Base-by-base conservation (phyloP, 64 coral and sea anemone genomes). In the Trachythela sp. region DNA sequence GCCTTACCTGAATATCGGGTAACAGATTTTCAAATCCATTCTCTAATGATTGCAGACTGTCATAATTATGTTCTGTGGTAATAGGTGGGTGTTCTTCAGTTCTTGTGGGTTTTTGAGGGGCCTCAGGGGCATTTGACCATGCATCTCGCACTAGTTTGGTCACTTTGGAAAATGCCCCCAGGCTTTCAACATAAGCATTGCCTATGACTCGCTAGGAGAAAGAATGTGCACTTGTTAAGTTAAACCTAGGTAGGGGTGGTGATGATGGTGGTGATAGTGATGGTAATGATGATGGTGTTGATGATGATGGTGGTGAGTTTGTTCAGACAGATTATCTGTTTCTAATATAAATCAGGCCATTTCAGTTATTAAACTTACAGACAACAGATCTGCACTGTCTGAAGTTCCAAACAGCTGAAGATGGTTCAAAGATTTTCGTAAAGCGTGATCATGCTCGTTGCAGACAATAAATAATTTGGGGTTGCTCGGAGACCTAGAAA, bases 101-200 rank as follows among this genome's bases (percentile, higher is more conserved):
- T 36, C 84, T 20, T 84, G 70, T 17, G 48, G 56, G 88, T 84
- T 90, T 77, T 84, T 40, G 24, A 51, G 77, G 33, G 35, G 59
- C 85, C 68, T 83, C 83, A 89, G 93, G 31, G 89, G 84, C 52
- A 93, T 91, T 51, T 89, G 91, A 11, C 92, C 96, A 92, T 91
- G 87, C 32, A 94, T 95, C 91, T 22, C 96, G 58, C 18, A 99
- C 91, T 85, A 92, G 88, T 20, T 89, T 92, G 4, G 96, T 99
- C 13, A 99, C 96, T 76, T 99, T 99, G 14, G 96, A 94, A 22
- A 99, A 56, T 60, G 96, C 96, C 87, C 94, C 93, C 83, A 99
- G 91, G 41, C 96, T 91, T 87, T 99, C 94, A 36, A 92, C 94
- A 84, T 99, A 99, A 8, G 96, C 96, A 93, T 71, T 89, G 90